phyloP scores from a whole-genome alignment of 2,113 vertebrate species.

The Pseudonaja textilis region DNA sequence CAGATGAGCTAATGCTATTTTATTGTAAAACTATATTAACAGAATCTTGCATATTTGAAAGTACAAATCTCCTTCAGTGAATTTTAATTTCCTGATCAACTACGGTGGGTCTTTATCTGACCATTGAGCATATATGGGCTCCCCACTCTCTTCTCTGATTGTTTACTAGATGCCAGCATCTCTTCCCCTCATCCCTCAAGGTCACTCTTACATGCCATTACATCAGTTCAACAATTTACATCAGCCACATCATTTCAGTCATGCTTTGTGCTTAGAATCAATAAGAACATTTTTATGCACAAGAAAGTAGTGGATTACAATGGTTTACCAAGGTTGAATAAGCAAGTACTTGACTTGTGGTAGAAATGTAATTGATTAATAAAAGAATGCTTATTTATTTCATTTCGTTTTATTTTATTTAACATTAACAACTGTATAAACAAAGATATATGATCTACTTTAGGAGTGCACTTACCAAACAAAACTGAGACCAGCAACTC shows the following conservation, averaged over 20 bases:
- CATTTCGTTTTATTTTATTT: not conserved
- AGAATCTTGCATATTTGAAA: not conserved
- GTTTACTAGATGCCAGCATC: not conserved
- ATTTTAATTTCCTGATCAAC: not conserved
- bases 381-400: not conserved
- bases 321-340: not conserved
- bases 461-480: not conserved
- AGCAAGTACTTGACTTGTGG: not conserved
- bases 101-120: not conserved
- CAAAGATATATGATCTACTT: not conserved
- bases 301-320: not conserved
- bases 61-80: not conserved
- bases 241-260: not conserved
- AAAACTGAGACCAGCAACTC: not conserved
- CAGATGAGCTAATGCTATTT: not conserved
- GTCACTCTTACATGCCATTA: not conserved
- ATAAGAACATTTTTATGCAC: not conserved
- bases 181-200: not conserved
- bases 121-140: not conserved
- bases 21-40: not conserved
- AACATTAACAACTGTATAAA: not conserved
- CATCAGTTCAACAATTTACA: not conserved
- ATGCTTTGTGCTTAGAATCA: not conserved
- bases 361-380: not conserved
- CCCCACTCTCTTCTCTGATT: not conserved